These are phyloP conservation scores for Hiodon tergisus DNA, from an alignment of 2,113 vertebrate genomes.

Conservation along the genomic window DNA sequence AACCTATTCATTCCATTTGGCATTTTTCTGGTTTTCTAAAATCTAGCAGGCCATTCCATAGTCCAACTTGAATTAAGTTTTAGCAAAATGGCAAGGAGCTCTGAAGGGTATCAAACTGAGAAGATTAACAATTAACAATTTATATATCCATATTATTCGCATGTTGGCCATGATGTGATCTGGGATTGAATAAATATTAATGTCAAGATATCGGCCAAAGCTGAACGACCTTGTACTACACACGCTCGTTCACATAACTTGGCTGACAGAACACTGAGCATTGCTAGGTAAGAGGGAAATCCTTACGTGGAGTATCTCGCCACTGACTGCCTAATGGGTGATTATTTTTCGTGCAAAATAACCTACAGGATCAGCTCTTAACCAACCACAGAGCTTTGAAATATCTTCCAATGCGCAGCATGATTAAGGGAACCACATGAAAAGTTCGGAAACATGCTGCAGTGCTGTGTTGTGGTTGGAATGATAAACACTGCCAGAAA, in stretches of 20 bases:
- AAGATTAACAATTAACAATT: no score
- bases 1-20: neutral
- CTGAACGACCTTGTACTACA: neutral
- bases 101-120: neutral
- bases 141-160: no score
- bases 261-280: neutral
- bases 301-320: neutral
- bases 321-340: no score
- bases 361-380: neutral
- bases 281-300: neutral
- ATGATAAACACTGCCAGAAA: conserved; percentile 18
- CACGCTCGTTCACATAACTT: neutral
- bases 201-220: neutral
- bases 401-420: neutral
- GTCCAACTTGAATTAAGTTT: conserved; percentile 13
- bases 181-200: no score
- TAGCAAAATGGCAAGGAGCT: neutral
- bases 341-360: no score
- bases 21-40: conserved; percentile 11
- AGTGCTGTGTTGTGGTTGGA: neutral
- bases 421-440: conserved; percentile 12
- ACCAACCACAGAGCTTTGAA: neutral
- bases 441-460: neutral
- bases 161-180: no score
- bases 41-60: conserved; percentile 16